Evolutionary conservation across 2,888 invertebrate genomes (phyloP).

Genomic region (Alentia gelatinosa): DNA sequence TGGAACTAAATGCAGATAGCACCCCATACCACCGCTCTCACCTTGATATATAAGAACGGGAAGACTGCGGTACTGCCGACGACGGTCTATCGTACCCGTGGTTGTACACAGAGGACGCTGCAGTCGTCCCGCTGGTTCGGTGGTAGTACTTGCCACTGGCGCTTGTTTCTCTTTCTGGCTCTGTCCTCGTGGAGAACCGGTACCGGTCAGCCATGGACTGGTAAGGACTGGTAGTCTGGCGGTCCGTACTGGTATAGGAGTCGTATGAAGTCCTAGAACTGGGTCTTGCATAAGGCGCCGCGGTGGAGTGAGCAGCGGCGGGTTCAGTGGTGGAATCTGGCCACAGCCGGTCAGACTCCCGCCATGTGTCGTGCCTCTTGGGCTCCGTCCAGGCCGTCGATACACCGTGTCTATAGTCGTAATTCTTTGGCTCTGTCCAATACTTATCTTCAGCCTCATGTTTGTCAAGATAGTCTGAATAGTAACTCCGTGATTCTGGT

Average conservation of each 20-base stretch:
- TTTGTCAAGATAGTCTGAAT: neutral
- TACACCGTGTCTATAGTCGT: slow-evolving; percentile 10
- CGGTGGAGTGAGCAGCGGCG: neutral
- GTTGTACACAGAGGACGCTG: neutral
- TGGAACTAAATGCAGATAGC: no score
- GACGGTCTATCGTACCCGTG: neutral
- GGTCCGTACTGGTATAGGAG: neutral
- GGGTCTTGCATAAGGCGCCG: neutral
- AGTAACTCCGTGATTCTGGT: neutral
- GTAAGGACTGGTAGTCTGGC: neutral
- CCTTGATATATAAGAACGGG: neutral
- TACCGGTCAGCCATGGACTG: slow-evolving; percentile 6
- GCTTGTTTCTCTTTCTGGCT: neutral
- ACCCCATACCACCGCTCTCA: no score
- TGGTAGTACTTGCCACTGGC: neutral
- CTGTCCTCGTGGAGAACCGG: neutral
- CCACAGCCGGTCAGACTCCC: slow-evolving; percentile 2
- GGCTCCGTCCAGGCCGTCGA: slow-evolving; percentile 38
- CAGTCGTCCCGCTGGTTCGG: neutral
- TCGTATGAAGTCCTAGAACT: neutral
- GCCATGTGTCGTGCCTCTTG: neutral
- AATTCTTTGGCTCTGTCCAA: slow-evolving; percentile 9
- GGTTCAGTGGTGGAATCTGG: neutral
- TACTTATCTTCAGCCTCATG: neutral
- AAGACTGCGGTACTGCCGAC: neutral